Conservation (phyloP, 92 coral and sea anemone genomes). For the Porites cylindrica region DNA sequence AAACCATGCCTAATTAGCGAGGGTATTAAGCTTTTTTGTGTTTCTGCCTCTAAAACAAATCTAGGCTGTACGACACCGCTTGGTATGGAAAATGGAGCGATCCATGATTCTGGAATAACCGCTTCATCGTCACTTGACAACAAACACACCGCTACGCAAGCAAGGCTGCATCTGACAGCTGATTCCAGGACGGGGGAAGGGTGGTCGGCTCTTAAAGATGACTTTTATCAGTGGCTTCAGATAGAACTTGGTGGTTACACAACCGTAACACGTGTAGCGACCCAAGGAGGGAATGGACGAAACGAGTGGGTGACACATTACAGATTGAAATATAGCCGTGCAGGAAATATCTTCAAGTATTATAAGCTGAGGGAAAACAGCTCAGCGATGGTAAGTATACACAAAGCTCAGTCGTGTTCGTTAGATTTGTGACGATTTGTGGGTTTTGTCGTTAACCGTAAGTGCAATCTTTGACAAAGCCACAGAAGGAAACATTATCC, state of each 20-base stretch:
- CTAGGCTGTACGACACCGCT: background rate
- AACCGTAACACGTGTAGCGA: background rate
- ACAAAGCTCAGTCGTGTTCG: background rate
- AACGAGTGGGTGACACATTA: background rate
- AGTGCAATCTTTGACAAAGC: too few species aligned
- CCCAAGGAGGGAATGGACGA: background rate
- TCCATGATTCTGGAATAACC: background rate
- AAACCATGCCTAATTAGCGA: background rate
- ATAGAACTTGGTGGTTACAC: background rate
- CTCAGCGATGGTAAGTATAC: slow-evolving; percentile 4
- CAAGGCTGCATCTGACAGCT: background rate
- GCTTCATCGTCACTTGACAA: background rate
- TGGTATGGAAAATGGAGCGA: background rate
- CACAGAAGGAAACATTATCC: too few species aligned
- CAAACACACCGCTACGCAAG: background rate
- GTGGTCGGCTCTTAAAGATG: background rate
- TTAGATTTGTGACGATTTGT: background rate
- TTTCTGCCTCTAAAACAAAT: background rate
- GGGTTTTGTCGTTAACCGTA: too few species aligned
- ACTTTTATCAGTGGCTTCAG: background rate
- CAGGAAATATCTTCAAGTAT: background rate
- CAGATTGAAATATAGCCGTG: background rate
- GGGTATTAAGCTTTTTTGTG: too few species aligned
- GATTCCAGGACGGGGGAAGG: background rate
- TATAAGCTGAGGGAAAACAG: background rate